These are phyloP conservation scores for Drosophila flavopinicola DNA, from an alignment of 2,888 invertebrate genomes.

Conservation along the genomic window DNA sequence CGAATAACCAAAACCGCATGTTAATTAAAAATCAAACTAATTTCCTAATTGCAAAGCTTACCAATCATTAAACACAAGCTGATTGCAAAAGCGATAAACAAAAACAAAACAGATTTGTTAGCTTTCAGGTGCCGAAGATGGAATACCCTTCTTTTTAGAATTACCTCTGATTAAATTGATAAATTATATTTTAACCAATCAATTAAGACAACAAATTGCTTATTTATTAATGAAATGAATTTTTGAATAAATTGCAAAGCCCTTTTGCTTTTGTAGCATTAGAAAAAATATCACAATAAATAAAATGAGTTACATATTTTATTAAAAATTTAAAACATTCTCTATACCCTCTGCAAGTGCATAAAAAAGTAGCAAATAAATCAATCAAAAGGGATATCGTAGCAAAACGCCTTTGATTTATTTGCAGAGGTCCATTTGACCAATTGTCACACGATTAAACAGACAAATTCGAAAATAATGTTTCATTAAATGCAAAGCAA, in stretches of 20 bases:
- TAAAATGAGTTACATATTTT: not conserved
- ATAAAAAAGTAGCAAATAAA: constrained; percentile 19
- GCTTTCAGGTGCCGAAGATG: not conserved
- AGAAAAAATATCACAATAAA: not conserved
- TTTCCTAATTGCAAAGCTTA: constrained; percentile 78
- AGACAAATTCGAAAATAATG: constrained; percentile 80
- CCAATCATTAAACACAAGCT: constrained; percentile 76
- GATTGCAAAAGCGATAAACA: constrained; percentile 38
- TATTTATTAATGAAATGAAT: too few species aligned
- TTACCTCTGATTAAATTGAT: too few species aligned
- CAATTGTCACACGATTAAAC: constrained; percentile 81
- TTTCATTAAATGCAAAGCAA: constrained; percentile 80
- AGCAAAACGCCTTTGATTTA: constrained; percentile 66
- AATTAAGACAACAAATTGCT: too few species aligned
- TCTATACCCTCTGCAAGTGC: not conserved
- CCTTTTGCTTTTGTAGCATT: too few species aligned
- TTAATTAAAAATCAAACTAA: constrained; percentile 81
- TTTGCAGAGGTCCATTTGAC: constrained; percentile 61
- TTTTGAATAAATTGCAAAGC: too few species aligned
- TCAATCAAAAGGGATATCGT: constrained; percentile 26
- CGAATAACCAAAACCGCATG: constrained; percentile 68
- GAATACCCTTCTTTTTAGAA: constrained; percentile 8
- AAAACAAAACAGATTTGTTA: not conserved
- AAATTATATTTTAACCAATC: not conserved
- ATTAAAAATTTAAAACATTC: not conserved